Conservation (phyloP, 30 jellyfish, hydroid and myxozoan genomes). For the Pelagia noctiluca region DNA sequence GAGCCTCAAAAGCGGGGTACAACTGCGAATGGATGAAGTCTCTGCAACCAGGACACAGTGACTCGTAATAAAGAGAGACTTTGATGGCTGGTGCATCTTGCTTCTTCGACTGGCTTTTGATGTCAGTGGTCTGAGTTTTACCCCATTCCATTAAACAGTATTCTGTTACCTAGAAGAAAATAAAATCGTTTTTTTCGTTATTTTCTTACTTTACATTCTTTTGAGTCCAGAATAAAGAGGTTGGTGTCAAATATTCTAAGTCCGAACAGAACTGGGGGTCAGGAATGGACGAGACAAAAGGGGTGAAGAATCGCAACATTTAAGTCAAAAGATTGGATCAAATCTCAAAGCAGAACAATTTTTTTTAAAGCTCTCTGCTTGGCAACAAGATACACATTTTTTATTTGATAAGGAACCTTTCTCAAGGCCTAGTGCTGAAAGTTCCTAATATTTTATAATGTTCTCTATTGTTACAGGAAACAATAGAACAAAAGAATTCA, state of each 20-base stretch:
- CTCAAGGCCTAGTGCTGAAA: no score
- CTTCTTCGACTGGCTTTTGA: neutral
- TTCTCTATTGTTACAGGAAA: no score
- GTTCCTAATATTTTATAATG: no score
- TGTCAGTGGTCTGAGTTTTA: neutral
- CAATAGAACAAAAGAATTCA: no score
- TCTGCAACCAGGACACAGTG: conserved; percentile 89
- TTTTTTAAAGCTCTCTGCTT: no score
- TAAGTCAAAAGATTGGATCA: neutral
- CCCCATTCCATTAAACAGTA: conserved; percentile 71
- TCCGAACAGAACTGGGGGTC: neutral
- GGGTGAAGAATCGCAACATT: neutral
- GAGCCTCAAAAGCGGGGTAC: conserved; percentile 80
- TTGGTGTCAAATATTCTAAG: neutral
- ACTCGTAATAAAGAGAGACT: conserved; percentile 77
- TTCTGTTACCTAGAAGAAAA: conserved; percentile 46
- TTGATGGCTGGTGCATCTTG: conserved; percentile 75
- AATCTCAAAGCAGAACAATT: neutral
- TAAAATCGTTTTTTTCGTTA: neutral
- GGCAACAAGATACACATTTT: no score
- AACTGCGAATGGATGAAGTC: conserved; percentile 68
- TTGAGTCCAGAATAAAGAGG: neutral
- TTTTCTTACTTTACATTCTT: neutral
- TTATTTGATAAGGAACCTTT: no score
- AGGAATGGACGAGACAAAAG: neutral